phyloP scores from a whole-genome alignment of 2,113 vertebrate genomes.

The Guaruba guarouba region DNA sequence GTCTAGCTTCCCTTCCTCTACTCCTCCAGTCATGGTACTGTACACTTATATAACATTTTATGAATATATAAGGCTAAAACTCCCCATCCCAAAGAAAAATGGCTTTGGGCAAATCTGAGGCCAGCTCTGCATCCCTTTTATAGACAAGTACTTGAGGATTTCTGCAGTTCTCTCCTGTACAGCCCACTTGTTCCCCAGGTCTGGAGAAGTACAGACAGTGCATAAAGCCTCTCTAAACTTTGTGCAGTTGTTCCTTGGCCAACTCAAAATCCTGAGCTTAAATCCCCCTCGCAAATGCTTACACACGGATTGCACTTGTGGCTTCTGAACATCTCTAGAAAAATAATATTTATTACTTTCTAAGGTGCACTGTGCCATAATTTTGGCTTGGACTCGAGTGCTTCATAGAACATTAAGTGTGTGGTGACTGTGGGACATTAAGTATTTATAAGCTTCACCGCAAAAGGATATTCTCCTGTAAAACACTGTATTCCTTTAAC shows the following conservation, averaged over 20 bases:
- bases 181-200: background rate
- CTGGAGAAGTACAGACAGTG: background rate
- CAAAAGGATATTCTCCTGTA: constrained; percentile 25
- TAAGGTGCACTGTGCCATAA: constrained; percentile 12
- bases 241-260: background rate
- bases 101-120: background rate
- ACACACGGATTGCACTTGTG: constrained; percentile 20
- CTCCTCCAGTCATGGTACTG: background rate
- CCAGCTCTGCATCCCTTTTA: background rate
- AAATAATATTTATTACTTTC: constrained; percentile 44
- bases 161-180: background rate
- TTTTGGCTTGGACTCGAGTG: constrained; percentile 4
- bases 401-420: constrained; percentile 5
- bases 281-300: constrained; percentile 37
- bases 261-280: constrained; percentile 21
- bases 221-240: constrained; percentile 12
- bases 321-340: constrained; percentile 43
- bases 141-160: background rate
- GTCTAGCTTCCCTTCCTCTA: background rate
- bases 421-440: constrained; percentile 39
- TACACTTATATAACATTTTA: background rate
- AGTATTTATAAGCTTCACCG: constrained; percentile 30
- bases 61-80: background rate
- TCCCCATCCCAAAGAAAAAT: background rate
- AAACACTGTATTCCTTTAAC: constrained; percentile 32